phyloP scores from a whole-genome alignment of 2,888 invertebrate species.

The Sarcophaga carnaria region DNA sequence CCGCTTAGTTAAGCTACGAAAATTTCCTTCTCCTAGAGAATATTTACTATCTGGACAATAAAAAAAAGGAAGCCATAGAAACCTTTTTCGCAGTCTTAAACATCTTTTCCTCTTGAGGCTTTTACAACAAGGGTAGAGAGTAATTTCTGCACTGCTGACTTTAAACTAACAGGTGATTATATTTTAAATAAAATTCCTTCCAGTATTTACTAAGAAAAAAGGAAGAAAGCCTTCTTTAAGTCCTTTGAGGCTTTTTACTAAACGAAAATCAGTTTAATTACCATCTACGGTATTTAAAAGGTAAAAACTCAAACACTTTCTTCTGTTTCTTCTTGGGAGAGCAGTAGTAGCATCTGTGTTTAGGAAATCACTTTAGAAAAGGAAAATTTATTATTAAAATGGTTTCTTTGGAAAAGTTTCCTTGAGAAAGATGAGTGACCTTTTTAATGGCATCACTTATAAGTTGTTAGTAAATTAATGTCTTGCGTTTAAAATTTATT shows the following conservation, averaged over 20 bases:
- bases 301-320: no score
- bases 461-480: constrained; percentile 47
- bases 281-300: constrained; percentile 50
- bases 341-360: constrained; percentile 52
- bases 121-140: no score
- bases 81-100: no score
- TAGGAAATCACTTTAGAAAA: constrained; percentile 30
- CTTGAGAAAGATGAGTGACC: constrained; percentile 24
- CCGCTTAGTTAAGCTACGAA: no score
- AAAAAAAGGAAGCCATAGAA: no score
- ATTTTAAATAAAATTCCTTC: background rate
- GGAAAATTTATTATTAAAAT: constrained; percentile 63
- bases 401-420: constrained; percentile 43
- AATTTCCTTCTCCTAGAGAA: no score
- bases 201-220: background rate
- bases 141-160: no score
- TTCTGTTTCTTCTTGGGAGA: no score
- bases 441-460: constrained; percentile 41
- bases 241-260: constrained; percentile 64
- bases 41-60: no score
- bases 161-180: background rate
- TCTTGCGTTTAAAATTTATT: constrained; percentile 64
- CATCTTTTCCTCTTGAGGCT: no score
- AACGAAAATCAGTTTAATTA: constrained; percentile 66
- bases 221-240: background rate